Evolutionary conservation across 2,888 invertebrate genomes (phyloP), one percentile per base, ranked within the genome.

Genomic region (Gymnoscelis rufifasciata): DNA sequence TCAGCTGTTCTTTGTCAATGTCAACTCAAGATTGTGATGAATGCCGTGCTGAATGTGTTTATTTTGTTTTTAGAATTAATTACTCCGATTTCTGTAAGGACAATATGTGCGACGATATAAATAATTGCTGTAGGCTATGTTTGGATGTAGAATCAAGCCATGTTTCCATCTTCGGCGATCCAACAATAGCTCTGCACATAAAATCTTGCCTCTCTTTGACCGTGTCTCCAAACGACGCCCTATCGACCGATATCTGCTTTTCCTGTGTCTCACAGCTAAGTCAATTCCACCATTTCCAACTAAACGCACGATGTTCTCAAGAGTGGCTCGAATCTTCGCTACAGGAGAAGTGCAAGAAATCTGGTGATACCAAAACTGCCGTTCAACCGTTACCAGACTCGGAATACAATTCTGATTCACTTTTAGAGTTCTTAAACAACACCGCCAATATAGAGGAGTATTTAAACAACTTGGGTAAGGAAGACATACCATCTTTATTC

Each of bases 321-420:
- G 82, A 86, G 54, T 86, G 87, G 86, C 61, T 88, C 1, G 82
- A 84, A 51, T 76, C 83, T 8, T 66, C 74, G 8, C 3, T 80
- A 1, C 74, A 80, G 39, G 77, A 74, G 33, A 80, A 76, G 48
- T 46, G 59, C 0, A 81, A 75, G 55, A 87, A 81, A 52, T 52
- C 61, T 0, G 40, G 58, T 1, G 83, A 83, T 61, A 62, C 59
- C 1, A 87, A 83, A 69, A 71, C 69, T 6, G 66, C 70, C 2
- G 62, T 87, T n/a, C 84, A 84, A 51, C 87, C 87, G 0, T 57
- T 87, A 28, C 86, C 87, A 0, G 86, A 86, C 57, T 86, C 83
- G 0, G 87, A 88, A 67, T 88, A 87, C 54, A 88, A 87, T 44
- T 87, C 87, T 0, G 88, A 88, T 60, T 87, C 88, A 5, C 71